Evolutionary conservation across 2,888 invertebrate genomes (phyloP), one percentile per base, ranked within the genome.

Genomic region (Podotricha telesiphe): DNA sequence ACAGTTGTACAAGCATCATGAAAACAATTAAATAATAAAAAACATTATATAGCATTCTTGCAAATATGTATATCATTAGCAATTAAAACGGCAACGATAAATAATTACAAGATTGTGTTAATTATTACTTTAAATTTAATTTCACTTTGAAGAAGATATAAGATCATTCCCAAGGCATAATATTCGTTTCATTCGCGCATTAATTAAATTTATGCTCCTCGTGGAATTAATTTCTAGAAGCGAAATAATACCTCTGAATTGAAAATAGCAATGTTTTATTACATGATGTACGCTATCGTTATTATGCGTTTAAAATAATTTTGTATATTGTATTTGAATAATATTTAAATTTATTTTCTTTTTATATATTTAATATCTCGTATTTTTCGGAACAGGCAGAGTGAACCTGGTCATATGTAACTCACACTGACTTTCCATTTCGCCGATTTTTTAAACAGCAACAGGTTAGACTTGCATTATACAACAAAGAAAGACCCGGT

Each of bases 201-300:
- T 75, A 75, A 74, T 75, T 75, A 73, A 73, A 75, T 75, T 76
- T 74, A 75, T 70, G 65, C 53, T 70, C 72, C 74, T 74, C 73
- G 64, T 67, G 56, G 59, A 69, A 73, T 76, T 74, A 61, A 75
- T 74, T 74, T 53, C 50, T 68, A 55, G 22, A 42, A 10, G 55
- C 48, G 65, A 51, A 61, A 64, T 64, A 70, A 68, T 63, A 64
- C 51, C 65, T 58, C 55, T 55, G 56, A 67, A 71, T 66, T 69
- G 55, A 59, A 58, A 64, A 63, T 28, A 42, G 59, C 28, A 6
- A 28, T 59, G 59, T 45, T 59, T 55, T 58, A 71, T 40, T 71
- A 58, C 51, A 48, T 68, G 63, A 65, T 71, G 51, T 47, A 20
- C 20, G 2, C 22, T 62, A 55, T 48, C 48, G 55, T 63, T 47